Conservation (phyloP, 2,797 vertebrate species). For the Varecia variegata region DNA sequence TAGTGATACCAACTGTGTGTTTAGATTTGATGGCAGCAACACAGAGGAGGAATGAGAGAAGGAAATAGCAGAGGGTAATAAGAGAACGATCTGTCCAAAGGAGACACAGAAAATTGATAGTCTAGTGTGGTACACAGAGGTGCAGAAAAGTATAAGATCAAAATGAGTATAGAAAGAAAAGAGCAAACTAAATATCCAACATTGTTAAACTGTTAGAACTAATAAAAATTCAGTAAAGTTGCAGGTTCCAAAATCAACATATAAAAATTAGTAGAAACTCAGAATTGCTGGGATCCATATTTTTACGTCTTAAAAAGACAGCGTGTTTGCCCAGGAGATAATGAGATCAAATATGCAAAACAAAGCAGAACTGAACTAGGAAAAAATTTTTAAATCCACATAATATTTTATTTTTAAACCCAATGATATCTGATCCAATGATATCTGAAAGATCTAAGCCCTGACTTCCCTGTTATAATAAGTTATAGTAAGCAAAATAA, state of each 20-base stretch:
- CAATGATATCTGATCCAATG: background rate
- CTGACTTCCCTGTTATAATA: background rate
- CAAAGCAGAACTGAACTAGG: background rate
- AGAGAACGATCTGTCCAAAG: background rate
- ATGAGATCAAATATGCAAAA: background rate
- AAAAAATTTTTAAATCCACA: background rate
- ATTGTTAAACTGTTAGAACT: background rate
- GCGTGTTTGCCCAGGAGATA: background rate
- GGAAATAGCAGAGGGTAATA: background rate
- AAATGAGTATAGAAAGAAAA: background rate
- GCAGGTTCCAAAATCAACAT: background rate
- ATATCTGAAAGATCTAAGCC: background rate
- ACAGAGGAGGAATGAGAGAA: background rate
- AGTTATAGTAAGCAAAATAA: background rate
- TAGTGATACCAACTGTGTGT: rapidly evolving
- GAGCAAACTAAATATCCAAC: background rate
- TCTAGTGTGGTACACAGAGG: too few species aligned
- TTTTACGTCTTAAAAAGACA: background rate
- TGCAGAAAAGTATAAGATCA: background rate
- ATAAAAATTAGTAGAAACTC: background rate
- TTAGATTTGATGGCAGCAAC: background rate
- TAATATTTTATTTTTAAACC: background rate
- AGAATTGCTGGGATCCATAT: background rate
- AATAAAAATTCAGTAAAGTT: background rate
- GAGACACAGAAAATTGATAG: background rate